A percentile compares a stretch with the other conserved stretches of the same genome.
These are phyloP conservation scores for Oryzaephilus surinamensis DNA, from an alignment of 1,140 invertebrate genomes.

Conservation along the genomic window DNA sequence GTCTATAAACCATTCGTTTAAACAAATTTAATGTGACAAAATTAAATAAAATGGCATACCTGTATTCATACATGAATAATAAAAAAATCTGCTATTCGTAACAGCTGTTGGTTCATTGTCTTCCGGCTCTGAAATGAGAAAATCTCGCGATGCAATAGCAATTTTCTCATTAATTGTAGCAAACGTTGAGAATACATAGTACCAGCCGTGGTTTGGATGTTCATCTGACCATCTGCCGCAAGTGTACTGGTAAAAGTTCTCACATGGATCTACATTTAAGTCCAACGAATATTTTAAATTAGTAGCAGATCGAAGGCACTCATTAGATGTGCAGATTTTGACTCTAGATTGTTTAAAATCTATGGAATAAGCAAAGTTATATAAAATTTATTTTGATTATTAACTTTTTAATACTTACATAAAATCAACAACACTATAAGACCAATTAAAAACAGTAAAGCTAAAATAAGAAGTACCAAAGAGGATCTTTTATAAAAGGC, in stretches of 20 bases:
- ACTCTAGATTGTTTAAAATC: slow-evolving; percentile 11
- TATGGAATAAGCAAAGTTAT: no score
- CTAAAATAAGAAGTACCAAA: slow-evolving; percentile 18
- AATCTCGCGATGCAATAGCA: slow-evolving; percentile 43
- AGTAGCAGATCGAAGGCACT: slow-evolving; percentile 51
- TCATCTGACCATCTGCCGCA: slow-evolving; percentile 60
- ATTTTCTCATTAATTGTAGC: slow-evolving; percentile 38
- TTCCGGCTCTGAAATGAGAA: slow-evolving; percentile 35
- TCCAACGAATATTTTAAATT: slow-evolving; percentile 52
- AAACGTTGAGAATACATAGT: slow-evolving; percentile 43
- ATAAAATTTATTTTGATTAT: slow-evolving; percentile 1
- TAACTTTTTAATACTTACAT: slow-evolving; percentile 21
- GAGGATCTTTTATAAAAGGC: slow-evolving; percentile 22
- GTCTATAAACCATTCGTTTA: slow-evolving; percentile 36
- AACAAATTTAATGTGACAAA: no score
- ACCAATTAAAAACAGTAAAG: slow-evolving; percentile 19
- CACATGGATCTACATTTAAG: slow-evolving; percentile 46
- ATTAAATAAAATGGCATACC: no score
- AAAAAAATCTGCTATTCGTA: slow-evolving; percentile 18
- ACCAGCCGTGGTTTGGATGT: slow-evolving; percentile 63
- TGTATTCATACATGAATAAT: slow-evolving; percentile 25
- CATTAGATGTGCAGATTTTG: slow-evolving; percentile 41
- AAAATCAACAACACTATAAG: slow-evolving; percentile 19
- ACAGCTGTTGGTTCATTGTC: slow-evolving; percentile 17
- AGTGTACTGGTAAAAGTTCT: slow-evolving; percentile 54